These are phyloP conservation scores for Ianthella basta DNA, from an alignment of 37 sponge, comb jelly and placozoan species.

Conservation along the genomic window DNA sequence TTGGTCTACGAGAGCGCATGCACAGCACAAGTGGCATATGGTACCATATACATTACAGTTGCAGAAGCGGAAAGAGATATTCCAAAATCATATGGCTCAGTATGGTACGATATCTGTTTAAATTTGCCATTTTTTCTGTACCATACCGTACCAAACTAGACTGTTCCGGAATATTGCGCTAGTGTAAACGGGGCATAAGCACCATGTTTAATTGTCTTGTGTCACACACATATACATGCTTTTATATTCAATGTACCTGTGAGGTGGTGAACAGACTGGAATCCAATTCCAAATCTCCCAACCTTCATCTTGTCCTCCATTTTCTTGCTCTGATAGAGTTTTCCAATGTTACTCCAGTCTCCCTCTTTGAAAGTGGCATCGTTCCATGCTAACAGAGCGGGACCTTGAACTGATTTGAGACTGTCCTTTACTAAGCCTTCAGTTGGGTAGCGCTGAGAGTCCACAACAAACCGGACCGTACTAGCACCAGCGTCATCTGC, in stretches of 20 bases:
- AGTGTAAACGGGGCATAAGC: too few species aligned
- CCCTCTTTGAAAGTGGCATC: conserved; percentile 67
- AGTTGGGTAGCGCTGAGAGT: background rate
- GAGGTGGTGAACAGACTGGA: conserved; percentile 82
- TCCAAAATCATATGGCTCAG: too few species aligned
- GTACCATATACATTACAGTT: too few species aligned
- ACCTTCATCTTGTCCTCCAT: conserved; percentile 72
- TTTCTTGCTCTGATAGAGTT: conserved; percentile 68
- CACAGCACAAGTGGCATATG: too few species aligned
- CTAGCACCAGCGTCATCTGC: conserved; percentile 34
- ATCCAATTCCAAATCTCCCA: conserved; percentile 86
- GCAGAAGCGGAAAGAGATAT: too few species aligned
- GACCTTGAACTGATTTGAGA: conserved; percentile 58
- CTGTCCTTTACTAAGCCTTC: background rate
- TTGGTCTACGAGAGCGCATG: too few species aligned
- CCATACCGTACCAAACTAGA: too few species aligned
- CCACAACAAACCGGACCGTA: background rate
- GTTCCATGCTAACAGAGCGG: conserved; percentile 74
- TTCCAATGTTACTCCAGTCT: conserved; percentile 77
- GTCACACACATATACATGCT: too few species aligned
- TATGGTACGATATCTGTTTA: too few species aligned
- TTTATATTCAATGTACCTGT: conserved; percentile 57
- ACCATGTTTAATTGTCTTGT: too few species aligned
- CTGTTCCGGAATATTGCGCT: too few species aligned
- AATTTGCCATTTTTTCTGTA: too few species aligned